Conservation (phyloP, 1,140 invertebrate species). For the Melipona quadrifasciata region DNA sequence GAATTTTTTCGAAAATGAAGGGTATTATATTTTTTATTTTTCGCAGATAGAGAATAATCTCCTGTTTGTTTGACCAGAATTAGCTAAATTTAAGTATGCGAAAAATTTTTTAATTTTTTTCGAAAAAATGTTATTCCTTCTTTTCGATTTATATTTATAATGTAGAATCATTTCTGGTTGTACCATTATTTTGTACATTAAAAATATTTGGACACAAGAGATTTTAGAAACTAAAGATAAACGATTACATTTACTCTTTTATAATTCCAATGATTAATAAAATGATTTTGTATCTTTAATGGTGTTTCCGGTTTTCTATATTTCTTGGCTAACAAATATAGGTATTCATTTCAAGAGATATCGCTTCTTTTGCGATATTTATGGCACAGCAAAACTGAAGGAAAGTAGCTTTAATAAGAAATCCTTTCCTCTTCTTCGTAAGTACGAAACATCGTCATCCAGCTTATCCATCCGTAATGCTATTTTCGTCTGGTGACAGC, state of each 20-base stretch:
- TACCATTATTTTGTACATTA: background rate
- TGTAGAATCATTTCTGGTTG: no score
- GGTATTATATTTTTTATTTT: no score
- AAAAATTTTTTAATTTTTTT: no score
- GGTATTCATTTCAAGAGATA: slow-evolving; percentile 1
- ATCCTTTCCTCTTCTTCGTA: slow-evolving; percentile 19
- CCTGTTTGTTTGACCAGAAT: no score
- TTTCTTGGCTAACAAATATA: background rate
- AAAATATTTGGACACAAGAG: background rate
- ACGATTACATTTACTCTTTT: background rate
- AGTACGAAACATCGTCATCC: slow-evolving; percentile 48
- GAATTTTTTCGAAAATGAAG: no score
- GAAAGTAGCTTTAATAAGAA: slow-evolving; percentile 30
- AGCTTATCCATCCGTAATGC: slow-evolving; percentile 39
- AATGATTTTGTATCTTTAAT: background rate
- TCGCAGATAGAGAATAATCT: no score
- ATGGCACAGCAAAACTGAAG: slow-evolving; percentile 15
- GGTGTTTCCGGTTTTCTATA: background rate
- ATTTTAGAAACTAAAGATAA: background rate
- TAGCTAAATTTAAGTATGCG: no score
- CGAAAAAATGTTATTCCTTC: no score
- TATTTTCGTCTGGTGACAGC: slow-evolving; percentile 14
- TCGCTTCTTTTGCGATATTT: slow-evolving; percentile 6
- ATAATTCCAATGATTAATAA: background rate
- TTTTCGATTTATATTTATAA: no score